These are phyloP conservation scores for Apeltes quadracus DNA, from an alignment of 2,113 vertebrate species.

Conservation along the genomic window DNA sequence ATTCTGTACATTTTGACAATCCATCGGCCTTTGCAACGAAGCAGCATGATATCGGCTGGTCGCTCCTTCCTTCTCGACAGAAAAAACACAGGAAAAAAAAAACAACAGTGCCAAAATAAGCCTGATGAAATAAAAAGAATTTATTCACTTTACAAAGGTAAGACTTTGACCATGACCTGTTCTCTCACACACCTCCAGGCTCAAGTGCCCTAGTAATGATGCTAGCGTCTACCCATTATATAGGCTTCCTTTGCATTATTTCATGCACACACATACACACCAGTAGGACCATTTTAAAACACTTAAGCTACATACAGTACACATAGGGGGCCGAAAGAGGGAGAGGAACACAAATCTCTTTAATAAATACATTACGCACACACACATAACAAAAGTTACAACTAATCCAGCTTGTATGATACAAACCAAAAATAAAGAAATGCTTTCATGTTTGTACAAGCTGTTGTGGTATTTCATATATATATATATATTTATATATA, in stretches of 20 bases:
- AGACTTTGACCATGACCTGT: slow-evolving; percentile 86
- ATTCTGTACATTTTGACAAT: slow-evolving; percentile 25
- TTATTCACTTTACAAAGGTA: slow-evolving; percentile 93
- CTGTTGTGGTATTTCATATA: slow-evolving; percentile 85
- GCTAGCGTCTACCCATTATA: slow-evolving; percentile 77
- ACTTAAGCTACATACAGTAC: slow-evolving; percentile 76
- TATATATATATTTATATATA: slow-evolving; percentile 58
- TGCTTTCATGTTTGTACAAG: slow-evolving; percentile 96
- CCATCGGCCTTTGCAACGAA: slow-evolving; percentile 13
- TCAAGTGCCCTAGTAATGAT: slow-evolving; percentile 69
- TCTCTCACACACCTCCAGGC: slow-evolving; percentile 75
- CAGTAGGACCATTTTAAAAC: slow-evolving; percentile 55
- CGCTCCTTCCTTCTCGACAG: background rate
- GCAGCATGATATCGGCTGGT: slow-evolving; percentile 4
- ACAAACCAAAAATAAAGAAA: slow-evolving; percentile 95
- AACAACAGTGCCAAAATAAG: slow-evolving; percentile 47
- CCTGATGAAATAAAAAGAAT: slow-evolving; percentile 85
- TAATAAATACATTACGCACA: slow-evolving; percentile 89
- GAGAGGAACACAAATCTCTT: slow-evolving; percentile 89
- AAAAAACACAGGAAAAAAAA: background rate
- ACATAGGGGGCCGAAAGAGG: slow-evolving; percentile 83
- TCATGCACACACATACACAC: slow-evolving; percentile 57
- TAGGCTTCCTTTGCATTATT: slow-evolving; percentile 64
- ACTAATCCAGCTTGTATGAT: slow-evolving; percentile 91
- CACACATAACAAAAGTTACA: slow-evolving; percentile 89